phyloP scores from a whole-genome alignment of 2,113 vertebrate species.

The Emberiza fucata region DNA sequence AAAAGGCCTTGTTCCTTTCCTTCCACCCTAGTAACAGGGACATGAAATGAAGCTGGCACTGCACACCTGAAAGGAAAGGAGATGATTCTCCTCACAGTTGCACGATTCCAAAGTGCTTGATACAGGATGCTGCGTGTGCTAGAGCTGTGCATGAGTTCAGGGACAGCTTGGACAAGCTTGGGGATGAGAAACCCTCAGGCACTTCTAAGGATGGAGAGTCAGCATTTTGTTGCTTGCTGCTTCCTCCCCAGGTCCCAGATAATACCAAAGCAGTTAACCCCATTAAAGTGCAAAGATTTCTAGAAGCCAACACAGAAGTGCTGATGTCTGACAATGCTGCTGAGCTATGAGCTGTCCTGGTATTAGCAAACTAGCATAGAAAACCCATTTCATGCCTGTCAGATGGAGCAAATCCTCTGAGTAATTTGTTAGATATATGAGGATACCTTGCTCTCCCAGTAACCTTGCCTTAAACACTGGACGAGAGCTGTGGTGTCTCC shows the following conservation, averaged over 20 bases:
- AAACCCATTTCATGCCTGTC: constrained; percentile 30
- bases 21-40: not conserved
- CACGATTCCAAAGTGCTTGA: too few relatives aligned
- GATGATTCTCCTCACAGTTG: not conserved
- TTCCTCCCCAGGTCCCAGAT: not conserved
- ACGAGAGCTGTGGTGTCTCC: not conserved
- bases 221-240: not conserved
- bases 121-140: not conserved
- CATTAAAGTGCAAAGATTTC: not conserved
- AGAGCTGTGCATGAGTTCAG: not conserved
- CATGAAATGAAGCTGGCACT: not conserved
- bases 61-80: not conserved
- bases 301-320: not conserved
- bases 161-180: not conserved
- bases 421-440: not conserved
- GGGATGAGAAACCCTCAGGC: not conserved
- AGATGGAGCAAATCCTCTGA: not conserved
- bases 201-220: not conserved
- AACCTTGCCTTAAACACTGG: not conserved
- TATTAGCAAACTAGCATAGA: not conserved
- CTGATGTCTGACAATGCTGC: not conserved
- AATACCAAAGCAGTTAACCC: not conserved
- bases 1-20: not conserved
- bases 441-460: not conserved
- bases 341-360: not conserved